phyloP scores from a whole-genome alignment of 1,140 invertebrate genomes.

The Bicyclus anynana region DNA sequence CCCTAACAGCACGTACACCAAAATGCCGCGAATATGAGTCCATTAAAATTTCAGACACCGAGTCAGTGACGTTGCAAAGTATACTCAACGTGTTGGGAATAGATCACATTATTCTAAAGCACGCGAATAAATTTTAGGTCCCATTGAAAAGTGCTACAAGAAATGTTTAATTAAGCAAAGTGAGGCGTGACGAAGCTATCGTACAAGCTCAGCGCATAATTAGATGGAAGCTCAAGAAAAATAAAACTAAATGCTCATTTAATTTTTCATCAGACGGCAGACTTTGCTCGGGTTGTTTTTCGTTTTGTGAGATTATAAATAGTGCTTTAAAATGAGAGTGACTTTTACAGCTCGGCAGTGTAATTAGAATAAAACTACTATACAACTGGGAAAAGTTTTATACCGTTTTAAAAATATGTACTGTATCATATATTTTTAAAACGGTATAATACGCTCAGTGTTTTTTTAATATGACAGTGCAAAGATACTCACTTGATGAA shows the following conservation, averaged over 20 bases:
- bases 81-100: constrained; percentile 6
- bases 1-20: constrained; percentile 16
- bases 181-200: constrained; percentile 40
- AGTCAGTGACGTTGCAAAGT: constrained; percentile 16
- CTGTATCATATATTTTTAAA: no score
- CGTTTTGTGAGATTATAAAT: not conserved
- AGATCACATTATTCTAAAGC: constrained; percentile 16
- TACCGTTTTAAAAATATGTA: no score
- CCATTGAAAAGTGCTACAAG: constrained; percentile 37
- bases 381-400: no score
- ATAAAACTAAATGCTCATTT: constrained; percentile 21
- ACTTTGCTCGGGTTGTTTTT: not conserved
- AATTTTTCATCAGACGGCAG: constrained; percentile 3
- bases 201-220: constrained; percentile 30
- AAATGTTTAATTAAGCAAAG: constrained; percentile 49
- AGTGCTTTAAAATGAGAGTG: no score
- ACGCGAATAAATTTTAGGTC: constrained; percentile 17
- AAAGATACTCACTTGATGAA: no score
- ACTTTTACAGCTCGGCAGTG: no score
- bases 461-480: no score
- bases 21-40: constrained; percentile 28
- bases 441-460: no score
- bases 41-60: constrained; percentile 30
- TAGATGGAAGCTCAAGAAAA: constrained; percentile 31
- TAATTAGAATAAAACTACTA: no score